Base-by-base conservation (phyloP, 92 coral and sea anemone genomes). In the Zoanthus gigantus region DNA sequence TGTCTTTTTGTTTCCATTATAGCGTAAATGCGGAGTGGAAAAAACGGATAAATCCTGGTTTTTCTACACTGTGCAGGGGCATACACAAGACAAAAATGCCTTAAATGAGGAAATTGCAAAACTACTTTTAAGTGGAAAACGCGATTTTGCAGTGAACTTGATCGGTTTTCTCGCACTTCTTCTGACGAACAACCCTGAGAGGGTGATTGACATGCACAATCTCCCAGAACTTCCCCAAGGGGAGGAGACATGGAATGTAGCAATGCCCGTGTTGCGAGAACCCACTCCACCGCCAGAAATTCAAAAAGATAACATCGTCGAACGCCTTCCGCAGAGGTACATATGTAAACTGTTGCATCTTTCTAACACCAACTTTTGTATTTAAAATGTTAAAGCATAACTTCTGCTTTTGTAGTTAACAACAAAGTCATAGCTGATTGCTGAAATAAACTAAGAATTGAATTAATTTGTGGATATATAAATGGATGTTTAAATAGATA, bases 61-160 rank as follows among this genome's bases (percentile, higher is more conserved):
- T 77, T 79, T 94, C 28, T 92, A 96, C 88, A 94, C 93, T 3
- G 95, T 91, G 10, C 74, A 89, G 17, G 89, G 85, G 15, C 76
- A 86, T n/a, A 73, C 90, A n/a, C 83, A 93, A 15, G 89, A 79
- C 75, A 69, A 84, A 23, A 86, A 86, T 46, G 92, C 89, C 8
- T 54, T 96, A 68, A 92, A 94, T 76, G 89, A 81, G 29, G 98
- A 91, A 71, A 87, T 96, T 48, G 91, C 94, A 17, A 90, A 92
- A 58, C 89, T 94, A 34, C 78, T 96, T 84, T 84, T 77, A 29
- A 91, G 53, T 47, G 95, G 90, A 71, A 83, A 84, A 77, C 87
- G 69, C n/a, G 91, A 81, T 61, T 65, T 50, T 42, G 85, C 89
- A 12, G 86, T 85, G 8, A 87, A 88, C 14, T 82, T 96, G 31